phyloP scores from a whole-genome alignment of 2,888 invertebrate species.

The Pammene aurita region DNA sequence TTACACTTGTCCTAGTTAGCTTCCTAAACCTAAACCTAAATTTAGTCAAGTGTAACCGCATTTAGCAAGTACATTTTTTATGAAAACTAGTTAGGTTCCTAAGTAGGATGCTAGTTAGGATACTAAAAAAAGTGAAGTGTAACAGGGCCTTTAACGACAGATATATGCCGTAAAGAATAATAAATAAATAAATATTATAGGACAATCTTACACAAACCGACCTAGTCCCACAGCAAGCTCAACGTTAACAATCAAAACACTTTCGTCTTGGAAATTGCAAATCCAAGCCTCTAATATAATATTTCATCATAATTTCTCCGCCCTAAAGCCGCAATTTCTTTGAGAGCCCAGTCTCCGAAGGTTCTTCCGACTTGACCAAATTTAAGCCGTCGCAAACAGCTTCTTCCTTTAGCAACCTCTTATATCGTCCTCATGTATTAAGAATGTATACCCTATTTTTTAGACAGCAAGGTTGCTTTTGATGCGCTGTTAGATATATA shows the following conservation, averaged over 20 bases:
- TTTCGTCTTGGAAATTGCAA: slow-evolving; percentile 20
- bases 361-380: slow-evolving; percentile 38
- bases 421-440: neutral
- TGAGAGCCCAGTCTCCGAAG: slow-evolving; percentile 33
- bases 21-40: no score
- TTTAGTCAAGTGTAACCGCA: no score
- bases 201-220: no score
- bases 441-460: neutral
- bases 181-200: no score
- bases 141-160: no score
- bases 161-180: neutral
- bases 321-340: slow-evolving; percentile 35
- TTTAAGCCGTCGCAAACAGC: slow-evolving; percentile 30
- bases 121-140: no score
- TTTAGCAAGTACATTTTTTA: no score
- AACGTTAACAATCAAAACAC: slow-evolving; percentile 19
- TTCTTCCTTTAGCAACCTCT: neutral
- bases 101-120: no score
- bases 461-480: neutral
- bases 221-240: no score
- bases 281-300: slow-evolving; percentile 18
- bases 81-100: no score
- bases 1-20: no score
- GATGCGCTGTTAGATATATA: neutral
- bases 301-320: slow-evolving; percentile 35